Evolutionary conservation across 2,113 vertebrate species (phyloP).

Genomic region (Chionomys nivalis): DNA sequence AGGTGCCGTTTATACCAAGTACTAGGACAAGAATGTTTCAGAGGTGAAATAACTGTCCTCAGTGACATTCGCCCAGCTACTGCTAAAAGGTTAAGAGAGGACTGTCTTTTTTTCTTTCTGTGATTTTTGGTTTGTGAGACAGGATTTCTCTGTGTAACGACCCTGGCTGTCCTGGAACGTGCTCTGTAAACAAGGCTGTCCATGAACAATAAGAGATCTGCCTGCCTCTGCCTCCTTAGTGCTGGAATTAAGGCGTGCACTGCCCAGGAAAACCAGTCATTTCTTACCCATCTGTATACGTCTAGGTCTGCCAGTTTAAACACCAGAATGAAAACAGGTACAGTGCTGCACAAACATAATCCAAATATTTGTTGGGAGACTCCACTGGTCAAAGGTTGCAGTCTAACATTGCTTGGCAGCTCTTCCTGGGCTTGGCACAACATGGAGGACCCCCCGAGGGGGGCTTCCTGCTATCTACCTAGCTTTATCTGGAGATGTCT

Average conservation of each 20-base stretch:
- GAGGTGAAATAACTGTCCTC: background rate
- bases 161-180: no score
- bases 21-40: background rate
- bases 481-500: background rate
- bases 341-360: background rate
- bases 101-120: background rate
- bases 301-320: background rate
- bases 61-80: slow-evolving; percentile 23
- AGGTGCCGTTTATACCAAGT: slow-evolving; percentile 1
- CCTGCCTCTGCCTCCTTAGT: background rate
- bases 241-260: background rate
- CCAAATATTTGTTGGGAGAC: background rate
- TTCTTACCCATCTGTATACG: slow-evolving; percentile 25
- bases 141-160: no score
- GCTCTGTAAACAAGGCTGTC: background rate
- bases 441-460: background rate
- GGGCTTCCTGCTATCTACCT: background rate
- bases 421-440: background rate
- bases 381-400: background rate
- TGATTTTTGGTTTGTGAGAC: no score
- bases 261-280: background rate
- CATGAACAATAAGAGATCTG: background rate
- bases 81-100: background rate
- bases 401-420: background rate
- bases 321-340: background rate